These are phyloP conservation scores for Typhlichthys subterraneus DNA, from an alignment of 2,797 vertebrate species.

Conservation along the genomic window DNA sequence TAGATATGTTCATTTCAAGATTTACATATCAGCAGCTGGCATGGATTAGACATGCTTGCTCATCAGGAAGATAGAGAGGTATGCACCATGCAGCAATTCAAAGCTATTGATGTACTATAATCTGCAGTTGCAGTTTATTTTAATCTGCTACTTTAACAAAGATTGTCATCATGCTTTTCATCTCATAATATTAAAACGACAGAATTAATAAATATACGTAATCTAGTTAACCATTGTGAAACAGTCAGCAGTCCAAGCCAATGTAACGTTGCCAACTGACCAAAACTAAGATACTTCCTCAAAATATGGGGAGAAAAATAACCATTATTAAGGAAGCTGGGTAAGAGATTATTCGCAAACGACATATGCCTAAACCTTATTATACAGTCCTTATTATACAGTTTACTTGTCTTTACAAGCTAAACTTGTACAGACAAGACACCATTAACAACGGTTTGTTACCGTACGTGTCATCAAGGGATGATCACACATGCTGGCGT, in stretches of 20 bases:
- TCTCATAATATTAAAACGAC: constrained; percentile 8
- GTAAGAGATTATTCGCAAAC: constrained; percentile 16
- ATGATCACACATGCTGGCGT: neutral
- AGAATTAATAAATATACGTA: neutral
- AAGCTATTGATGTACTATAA: constrained; percentile 8
- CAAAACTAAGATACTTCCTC: constrained; percentile 39
- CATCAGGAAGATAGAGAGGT: constrained; percentile 28
- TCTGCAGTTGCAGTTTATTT: constrained; percentile 1
- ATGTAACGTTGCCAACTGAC: constrained; percentile 12
- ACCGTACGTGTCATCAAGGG: neutral
- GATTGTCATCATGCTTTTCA: neutral
- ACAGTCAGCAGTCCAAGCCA: neutral
- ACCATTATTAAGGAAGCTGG: constrained; percentile 25
- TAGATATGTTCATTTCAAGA: constrained; percentile 3
- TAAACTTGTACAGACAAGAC: neutral
- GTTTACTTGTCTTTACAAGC: neutral
- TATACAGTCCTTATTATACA: constrained; percentile 7
- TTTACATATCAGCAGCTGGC: constrained; percentile 1
- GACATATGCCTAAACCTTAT: neutral
- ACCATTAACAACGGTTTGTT: neutral
- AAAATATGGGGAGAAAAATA: constrained; percentile 24
- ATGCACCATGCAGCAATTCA: constrained; percentile 3
- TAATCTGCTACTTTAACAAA: constrained; percentile 5
- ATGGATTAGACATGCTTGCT: constrained; percentile 22
- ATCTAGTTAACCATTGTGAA: constrained; percentile 12